These are phyloP conservation scores for Macrobrachium nipponense DNA, from an alignment of 1,140 invertebrate species.

Conservation along the genomic window DNA sequence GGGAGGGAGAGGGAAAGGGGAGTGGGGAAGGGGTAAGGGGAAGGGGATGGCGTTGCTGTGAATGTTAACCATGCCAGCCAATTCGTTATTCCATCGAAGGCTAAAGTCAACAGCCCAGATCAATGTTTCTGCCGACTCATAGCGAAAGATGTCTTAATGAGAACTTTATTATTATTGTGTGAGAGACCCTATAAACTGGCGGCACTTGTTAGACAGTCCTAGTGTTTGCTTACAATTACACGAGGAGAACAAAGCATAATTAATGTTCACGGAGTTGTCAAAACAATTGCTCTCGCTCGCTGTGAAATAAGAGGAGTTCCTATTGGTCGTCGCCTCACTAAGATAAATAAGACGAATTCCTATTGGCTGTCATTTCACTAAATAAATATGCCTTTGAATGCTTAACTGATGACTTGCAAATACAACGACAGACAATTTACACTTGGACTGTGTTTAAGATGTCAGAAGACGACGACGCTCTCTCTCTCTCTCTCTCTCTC, in stretches of 20 bases:
- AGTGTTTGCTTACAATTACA: conserved; percentile 53
- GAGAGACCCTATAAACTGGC: conserved; percentile 21
- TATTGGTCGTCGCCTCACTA: conserved; percentile 35
- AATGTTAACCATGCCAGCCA: neutral
- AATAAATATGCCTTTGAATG: neutral
- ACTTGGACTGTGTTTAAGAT: too few relatives aligned
- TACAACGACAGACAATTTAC: too few relatives aligned
- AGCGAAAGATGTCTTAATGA: too few relatives aligned
- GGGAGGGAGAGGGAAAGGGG: neutral
- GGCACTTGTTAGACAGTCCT: conserved; percentile 31
- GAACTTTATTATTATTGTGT: too few relatives aligned
- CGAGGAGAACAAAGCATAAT: conserved; percentile 42
- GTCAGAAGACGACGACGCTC: neutral
- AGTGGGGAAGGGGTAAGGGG: neutral
- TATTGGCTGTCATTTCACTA: conserved; percentile 40
- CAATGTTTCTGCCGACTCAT: too few relatives aligned
- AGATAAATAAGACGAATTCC: neutral
- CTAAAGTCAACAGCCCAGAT: too few relatives aligned
- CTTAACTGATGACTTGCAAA: too few relatives aligned
- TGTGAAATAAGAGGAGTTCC: conserved; percentile 33
- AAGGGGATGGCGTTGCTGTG: neutral
- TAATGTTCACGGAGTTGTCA: conserved; percentile 45
- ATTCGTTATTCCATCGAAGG: too few relatives aligned
- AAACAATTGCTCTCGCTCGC: conserved; percentile 44
- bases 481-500: neutral